These are phyloP conservation scores for Fragum whitleyi DNA, from an alignment of 2,888 invertebrate genomes.

Conservation along the genomic window DNA sequence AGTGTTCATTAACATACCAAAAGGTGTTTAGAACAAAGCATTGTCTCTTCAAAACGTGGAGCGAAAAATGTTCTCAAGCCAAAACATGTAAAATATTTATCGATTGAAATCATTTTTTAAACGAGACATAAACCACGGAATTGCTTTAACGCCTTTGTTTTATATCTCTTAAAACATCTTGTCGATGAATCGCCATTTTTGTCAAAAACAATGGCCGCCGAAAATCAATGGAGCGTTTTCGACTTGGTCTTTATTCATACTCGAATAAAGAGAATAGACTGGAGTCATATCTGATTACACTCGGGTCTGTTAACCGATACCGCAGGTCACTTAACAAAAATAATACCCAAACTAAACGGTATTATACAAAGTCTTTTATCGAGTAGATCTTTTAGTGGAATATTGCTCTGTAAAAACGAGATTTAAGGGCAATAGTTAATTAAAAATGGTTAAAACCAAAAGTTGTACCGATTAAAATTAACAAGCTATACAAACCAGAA, in stretches of 20 bases:
- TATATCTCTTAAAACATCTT: background rate
- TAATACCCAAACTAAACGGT: background rate
- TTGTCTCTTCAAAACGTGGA: background rate
- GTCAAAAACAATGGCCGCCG: background rate
- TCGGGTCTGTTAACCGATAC: background rate
- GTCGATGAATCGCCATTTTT: background rate
- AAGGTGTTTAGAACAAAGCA: too few relatives aligned
- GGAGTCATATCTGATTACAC: background rate
- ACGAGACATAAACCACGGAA: background rate
- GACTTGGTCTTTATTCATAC: background rate
- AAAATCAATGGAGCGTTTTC: background rate
- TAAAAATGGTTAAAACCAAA: too few relatives aligned
- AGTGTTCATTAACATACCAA: too few relatives aligned
- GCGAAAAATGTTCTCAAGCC: background rate
- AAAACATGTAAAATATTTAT: background rate
- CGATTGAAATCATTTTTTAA: background rate
- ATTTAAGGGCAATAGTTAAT: too few relatives aligned
- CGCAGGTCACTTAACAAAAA: constrained; percentile 1
- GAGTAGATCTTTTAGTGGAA: background rate
- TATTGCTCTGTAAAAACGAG: background rate
- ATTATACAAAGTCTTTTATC: constrained; percentile 1
- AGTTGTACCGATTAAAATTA: too few relatives aligned
- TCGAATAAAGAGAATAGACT: background rate
- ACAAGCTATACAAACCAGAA: too few relatives aligned
- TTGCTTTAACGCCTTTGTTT: constrained; percentile 18